Percentiles rank a stretch among this genome's conserved stretches.
phyloP scores from a whole-genome alignment of 2,113 vertebrate genomes.

The Cinclus cinclus region DNA sequence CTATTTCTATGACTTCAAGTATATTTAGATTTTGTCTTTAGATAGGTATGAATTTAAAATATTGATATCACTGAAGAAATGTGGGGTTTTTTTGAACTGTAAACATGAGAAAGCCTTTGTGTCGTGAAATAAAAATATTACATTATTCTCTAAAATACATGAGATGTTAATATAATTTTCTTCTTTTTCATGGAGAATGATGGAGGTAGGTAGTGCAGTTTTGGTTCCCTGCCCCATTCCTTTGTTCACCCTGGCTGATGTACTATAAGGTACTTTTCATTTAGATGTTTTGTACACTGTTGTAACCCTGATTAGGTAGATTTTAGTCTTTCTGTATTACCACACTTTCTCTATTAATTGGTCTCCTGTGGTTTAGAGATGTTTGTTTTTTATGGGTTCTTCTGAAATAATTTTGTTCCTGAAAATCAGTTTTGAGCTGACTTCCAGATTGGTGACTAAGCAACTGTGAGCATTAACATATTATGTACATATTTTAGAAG shows the following conservation, averaged over 20 bases:
- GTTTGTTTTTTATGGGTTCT: background rate
- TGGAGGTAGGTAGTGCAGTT: background rate
- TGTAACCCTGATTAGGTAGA: background rate
- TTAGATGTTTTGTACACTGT: background rate
- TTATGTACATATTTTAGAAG: background rate
- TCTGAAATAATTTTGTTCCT: background rate
- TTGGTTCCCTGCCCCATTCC: background rate
- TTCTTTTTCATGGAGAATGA: background rate
- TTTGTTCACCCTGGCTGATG: background rate
- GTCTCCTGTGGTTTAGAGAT: background rate
- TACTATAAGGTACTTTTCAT: background rate
- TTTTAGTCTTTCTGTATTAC: background rate
- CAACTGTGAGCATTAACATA: background rate
- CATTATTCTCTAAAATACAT: background rate
- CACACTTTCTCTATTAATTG: background rate
- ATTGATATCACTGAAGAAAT: background rate
- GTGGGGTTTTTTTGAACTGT: background rate
- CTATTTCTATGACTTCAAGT: background rate
- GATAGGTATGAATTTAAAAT: background rate
- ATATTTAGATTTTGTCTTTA: background rate
- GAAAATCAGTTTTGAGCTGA: background rate
- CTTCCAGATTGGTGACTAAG: background rate
- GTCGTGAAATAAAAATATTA: background rate
- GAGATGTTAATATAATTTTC: background rate
- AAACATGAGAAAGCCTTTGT: background rate